Conservation (phyloP, 2,113 vertebrate genomes). For the Tetrao urogallus region DNA sequence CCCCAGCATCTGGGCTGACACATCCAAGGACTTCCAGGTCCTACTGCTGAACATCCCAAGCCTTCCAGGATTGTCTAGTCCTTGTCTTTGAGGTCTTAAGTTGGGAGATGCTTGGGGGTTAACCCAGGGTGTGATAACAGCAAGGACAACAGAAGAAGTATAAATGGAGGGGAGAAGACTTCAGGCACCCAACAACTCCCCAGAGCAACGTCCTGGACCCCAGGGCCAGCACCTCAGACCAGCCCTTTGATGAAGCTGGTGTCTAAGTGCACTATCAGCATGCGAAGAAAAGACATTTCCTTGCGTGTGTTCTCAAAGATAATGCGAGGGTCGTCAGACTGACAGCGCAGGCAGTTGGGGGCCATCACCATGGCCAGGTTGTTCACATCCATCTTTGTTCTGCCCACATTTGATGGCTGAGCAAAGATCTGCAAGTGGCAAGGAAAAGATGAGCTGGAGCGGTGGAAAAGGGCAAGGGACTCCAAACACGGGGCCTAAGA, state of each 20-base stretch:
- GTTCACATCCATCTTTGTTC: slow-evolving; percentile 94
- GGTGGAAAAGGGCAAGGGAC: neutral
- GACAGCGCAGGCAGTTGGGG: slow-evolving; percentile 91
- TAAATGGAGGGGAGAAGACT: slow-evolving; percentile 5
- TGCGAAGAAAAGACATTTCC: slow-evolving; percentile 91
- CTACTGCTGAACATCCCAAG: neutral
- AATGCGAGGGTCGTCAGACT: slow-evolving; percentile 87
- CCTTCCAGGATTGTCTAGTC: neutral
- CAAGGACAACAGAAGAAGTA: slow-evolving; percentile 20
- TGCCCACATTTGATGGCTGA: slow-evolving; percentile 88
- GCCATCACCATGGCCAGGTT: slow-evolving; percentile 96
- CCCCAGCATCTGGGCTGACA: neutral
- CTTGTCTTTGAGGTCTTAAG: neutral
- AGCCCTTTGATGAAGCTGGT: slow-evolving; percentile 86
- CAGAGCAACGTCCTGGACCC: neutral
- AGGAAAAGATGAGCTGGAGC: neutral
- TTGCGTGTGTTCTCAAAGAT: slow-evolving; percentile 94
- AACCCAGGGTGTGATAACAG: neutral
- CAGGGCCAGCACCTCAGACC: slow-evolving; percentile 70
- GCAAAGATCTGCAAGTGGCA: slow-evolving; percentile 84
- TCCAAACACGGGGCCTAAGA: rapidly evolving
- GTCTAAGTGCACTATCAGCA: slow-evolving; percentile 92
- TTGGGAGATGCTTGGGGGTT: neutral
- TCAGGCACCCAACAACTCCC: neutral
- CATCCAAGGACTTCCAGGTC: neutral